These are phyloP conservation scores for Megalonaias nervosa DNA, from an alignment of 1,140 invertebrate genomes.

Conservation along the genomic window DNA sequence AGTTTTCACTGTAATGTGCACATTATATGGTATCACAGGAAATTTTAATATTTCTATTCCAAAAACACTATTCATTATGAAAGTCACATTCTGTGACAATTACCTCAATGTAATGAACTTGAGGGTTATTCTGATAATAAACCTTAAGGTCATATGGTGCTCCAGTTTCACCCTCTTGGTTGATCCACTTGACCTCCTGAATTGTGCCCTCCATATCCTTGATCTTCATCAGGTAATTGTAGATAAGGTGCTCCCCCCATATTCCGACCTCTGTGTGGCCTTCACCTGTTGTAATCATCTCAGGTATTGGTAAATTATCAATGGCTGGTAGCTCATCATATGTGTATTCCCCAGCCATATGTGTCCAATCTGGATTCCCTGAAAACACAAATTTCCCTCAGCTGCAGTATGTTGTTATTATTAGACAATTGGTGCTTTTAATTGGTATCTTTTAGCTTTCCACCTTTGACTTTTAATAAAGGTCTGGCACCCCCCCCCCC, in stretches of 20 bases:
- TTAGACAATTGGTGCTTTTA: no score
- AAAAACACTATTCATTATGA: no score
- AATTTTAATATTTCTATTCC: no score
- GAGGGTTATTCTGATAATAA: slow-evolving; percentile 32
- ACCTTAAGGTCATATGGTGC: slow-evolving; percentile 62
- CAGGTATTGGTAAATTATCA: slow-evolving; percentile 33
- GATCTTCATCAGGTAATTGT: slow-evolving; percentile 55
- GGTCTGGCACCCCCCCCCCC: no score
- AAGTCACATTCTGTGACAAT: no score
- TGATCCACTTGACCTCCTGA: slow-evolving; percentile 50
- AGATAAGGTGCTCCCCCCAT: slow-evolving; percentile 62
- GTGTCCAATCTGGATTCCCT: slow-evolving; percentile 56
- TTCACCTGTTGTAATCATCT: slow-evolving; percentile 1
- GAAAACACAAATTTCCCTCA: slow-evolving; percentile 8
- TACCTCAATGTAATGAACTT: slow-evolving; percentile 41
- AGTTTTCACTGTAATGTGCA: no score
- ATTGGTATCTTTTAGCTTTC: no score
- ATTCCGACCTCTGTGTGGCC: slow-evolving; percentile 44
- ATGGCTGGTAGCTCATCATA: slow-evolving; percentile 53
- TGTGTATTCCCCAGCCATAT: slow-evolving; percentile 45
- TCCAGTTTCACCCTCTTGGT: slow-evolving; percentile 50
- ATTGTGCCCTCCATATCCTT: slow-evolving; percentile 40
- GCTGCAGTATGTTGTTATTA: no score
- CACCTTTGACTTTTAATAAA: no score
- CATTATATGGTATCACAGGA: no score